A percentile compares a stretch with the other conserved stretches of the same genome.
Evolutionary conservation across 2,797 vertebrate species (phyloP).

Genomic region (Danio kyathit): DNA sequence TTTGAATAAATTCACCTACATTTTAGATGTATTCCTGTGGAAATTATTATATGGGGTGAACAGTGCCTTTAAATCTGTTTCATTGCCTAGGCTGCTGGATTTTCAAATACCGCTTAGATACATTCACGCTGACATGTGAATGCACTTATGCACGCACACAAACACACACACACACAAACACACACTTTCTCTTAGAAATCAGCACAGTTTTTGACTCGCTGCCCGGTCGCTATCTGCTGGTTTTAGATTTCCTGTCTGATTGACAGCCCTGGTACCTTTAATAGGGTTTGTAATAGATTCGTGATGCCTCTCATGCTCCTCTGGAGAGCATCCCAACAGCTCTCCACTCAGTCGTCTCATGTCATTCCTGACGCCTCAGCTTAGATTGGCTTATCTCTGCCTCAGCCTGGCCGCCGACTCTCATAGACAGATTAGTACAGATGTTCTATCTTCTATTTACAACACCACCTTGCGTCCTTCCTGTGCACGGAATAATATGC

Average conservation of each 20-base stretch:
- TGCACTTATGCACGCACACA: background rate
- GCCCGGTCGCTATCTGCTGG: conserved; percentile 50
- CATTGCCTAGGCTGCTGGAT: background rate
- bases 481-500: background rate
- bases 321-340: conserved; percentile 58
- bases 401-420: conserved; percentile 30
- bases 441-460: conserved; percentile 44
- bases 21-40: too few species aligned
- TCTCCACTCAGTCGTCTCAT: conserved; percentile 57
- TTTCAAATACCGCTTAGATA: background rate
- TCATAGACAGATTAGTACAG: conserved; percentile 55
- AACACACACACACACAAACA: conserved; percentile 2
- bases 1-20: too few species aligned
- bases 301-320: conserved; percentile 64
- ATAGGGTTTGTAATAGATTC: conserved; percentile 70
- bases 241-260: conserved; percentile 64
- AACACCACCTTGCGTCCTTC: conserved; percentile 14
- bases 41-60: too few species aligned
- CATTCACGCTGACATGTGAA: background rate
- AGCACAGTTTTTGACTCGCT: conserved; percentile 26
- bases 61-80: background rate
- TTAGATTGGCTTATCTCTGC: conserved; percentile 63
- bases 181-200: conserved; percentile 2
- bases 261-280: conserved; percentile 67
- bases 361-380: conserved; percentile 59